phyloP scores from a whole-genome alignment of 2,113 vertebrate species.

The Axis porcinus region DNA sequence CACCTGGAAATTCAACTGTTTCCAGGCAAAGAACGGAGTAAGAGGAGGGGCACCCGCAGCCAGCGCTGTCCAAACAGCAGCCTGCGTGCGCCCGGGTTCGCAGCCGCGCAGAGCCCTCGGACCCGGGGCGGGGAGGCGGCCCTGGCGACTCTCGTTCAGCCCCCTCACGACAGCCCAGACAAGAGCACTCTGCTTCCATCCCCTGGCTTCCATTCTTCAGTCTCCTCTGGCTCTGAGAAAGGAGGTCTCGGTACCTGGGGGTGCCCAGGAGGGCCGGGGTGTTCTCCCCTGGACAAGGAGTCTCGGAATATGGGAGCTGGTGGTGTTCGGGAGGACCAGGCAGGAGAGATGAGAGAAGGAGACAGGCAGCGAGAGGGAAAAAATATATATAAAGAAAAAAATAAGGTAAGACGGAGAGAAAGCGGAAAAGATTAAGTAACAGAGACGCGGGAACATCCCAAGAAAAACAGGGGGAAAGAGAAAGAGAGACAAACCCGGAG shows the following conservation, averaged over 20 bases:
- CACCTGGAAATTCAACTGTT: constrained; percentile 4
- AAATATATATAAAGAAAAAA: neutral
- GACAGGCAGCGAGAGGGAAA: neutral
- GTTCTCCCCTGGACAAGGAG: neutral
- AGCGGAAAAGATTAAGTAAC: neutral
- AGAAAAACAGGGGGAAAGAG: neutral
- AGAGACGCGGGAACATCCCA: neutral
- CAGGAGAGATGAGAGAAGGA: neutral
- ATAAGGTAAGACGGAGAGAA: neutral
- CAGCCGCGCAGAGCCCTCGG: neutral
- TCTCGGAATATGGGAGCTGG: neutral
- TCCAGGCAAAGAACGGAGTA: neutral
- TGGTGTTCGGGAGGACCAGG: neutral
- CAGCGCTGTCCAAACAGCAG: neutral
- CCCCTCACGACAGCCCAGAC: neutral
- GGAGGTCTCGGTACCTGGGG: neutral
- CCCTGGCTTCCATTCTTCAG: neutral
- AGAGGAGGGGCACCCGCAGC: neutral
- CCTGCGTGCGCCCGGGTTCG: neutral
- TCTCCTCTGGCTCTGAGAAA: neutral
- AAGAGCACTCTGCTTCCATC: neutral
- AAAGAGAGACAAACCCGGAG: neutral
- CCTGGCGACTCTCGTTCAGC: neutral
- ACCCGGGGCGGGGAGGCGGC: neutral
- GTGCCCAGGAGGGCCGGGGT: neutral